Conservation (phyloP, 2,888 invertebrate species). For the Torymus tubicola region DNA sequence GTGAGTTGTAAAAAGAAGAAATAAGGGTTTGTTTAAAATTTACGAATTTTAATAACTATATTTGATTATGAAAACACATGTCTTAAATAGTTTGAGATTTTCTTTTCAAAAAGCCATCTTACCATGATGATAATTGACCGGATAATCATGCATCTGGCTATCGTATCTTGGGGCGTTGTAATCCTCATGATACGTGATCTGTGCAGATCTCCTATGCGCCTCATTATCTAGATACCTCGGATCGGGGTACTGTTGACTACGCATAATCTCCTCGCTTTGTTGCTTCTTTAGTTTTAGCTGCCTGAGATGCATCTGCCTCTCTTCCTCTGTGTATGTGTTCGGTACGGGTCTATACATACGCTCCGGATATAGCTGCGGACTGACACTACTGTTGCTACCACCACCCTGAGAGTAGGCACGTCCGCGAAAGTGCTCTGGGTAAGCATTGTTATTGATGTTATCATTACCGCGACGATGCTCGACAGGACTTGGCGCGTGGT, state of each 20-base stretch:
- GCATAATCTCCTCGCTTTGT: conserved; percentile 62
- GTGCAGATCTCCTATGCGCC: conserved; percentile 61
- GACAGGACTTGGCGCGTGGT: conserved; percentile 62
- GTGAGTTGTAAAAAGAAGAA: background rate
- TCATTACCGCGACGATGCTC: conserved; percentile 63
- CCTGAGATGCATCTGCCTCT: conserved; percentile 68
- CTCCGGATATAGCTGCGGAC: conserved; percentile 66
- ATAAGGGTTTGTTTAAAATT: too few relatives aligned
- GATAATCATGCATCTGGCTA: conserved; percentile 62
- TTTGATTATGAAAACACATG: too few relatives aligned
- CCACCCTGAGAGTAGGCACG: conserved; percentile 74
- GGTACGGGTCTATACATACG: conserved; percentile 68
- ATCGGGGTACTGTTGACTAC: conserved; percentile 63
- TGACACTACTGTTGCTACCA: conserved; percentile 53
- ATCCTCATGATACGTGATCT: conserved; percentile 63
- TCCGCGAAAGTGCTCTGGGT: conserved; percentile 71
- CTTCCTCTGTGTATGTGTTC: conserved; percentile 71
- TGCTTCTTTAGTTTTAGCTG: conserved; percentile 65
- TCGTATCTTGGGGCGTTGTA: conserved; percentile 63
- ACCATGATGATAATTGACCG: conserved; percentile 61
- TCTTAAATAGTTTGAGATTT: background rate
- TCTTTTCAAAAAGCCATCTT: background rate
- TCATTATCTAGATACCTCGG: conserved; percentile 66
- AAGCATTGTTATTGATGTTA: conserved; percentile 73
- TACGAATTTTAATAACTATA: too few relatives aligned